Conservation (phyloP, 2,797 vertebrate genomes). For the Lithobates sylvaticus region DNA sequence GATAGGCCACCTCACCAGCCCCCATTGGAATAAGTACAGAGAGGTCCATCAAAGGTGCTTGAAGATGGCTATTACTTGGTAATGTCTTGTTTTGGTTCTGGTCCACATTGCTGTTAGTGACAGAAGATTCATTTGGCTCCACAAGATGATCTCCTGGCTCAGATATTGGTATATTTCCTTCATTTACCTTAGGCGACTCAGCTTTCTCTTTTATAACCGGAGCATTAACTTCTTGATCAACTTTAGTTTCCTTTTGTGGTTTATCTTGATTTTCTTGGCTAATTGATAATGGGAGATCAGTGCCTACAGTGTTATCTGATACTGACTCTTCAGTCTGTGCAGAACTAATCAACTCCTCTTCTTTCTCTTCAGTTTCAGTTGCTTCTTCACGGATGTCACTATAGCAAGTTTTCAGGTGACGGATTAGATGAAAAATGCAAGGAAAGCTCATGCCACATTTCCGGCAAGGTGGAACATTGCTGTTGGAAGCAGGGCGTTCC, state of each 20-base stretch:
- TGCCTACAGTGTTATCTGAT: neutral
- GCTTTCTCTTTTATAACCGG: conserved; percentile 11
- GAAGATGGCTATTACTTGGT: neutral
- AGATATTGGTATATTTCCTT: conserved; percentile 63
- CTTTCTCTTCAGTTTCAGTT: conserved; percentile 59
- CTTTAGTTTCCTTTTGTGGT: neutral
- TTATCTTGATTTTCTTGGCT: conserved; percentile 33
- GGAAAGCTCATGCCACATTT: conserved; percentile 68
- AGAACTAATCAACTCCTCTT: conserved; percentile 32
- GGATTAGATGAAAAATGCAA: conserved; percentile 73
- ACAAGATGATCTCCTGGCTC: conserved; percentile 65
- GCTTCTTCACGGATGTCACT: conserved; percentile 68
- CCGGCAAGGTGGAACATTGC: conserved; percentile 65
- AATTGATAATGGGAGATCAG: conserved; percentile 8
- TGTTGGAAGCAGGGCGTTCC: conserved; percentile 49
- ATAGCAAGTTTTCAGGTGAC: conserved; percentile 74
- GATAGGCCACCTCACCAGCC: conserved; percentile 17
- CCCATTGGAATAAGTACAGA: conserved; percentile 42
- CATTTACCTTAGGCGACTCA: conserved; percentile 62
- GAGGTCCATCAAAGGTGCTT: conserved; percentile 53
- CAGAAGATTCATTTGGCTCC: conserved; percentile 59
- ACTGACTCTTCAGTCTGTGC: neutral
- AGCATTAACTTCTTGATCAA: conserved; percentile 1
- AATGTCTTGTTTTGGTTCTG: conserved; percentile 60
- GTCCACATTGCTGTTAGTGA: conserved; percentile 41